A percentile compares a stretch with the other conserved stretches of the same genome.
Evolutionary conservation across 2,113 vertebrate species (phyloP).

Genomic region (Cathartes aura): DNA sequence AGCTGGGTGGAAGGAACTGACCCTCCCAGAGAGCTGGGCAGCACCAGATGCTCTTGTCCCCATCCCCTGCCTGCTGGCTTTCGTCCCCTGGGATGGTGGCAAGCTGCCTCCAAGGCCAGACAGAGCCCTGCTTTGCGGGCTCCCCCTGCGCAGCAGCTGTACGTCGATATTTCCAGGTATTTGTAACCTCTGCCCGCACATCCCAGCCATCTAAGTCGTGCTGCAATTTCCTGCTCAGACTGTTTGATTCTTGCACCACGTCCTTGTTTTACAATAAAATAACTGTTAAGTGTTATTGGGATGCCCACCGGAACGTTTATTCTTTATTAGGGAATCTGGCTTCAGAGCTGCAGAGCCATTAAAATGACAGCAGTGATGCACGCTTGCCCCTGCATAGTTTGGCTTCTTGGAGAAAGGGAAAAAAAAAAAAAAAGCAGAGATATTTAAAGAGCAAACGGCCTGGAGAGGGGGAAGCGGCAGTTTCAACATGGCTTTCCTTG

Average conservation of each 20-base stretch:
- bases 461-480: not conserved
- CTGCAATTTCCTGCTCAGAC: not conserved
- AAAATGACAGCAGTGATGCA: not conserved
- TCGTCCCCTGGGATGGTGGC: not conserved
- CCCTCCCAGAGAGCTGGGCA: not conserved
- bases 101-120: not conserved
- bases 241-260: not conserved
- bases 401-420: not conserved
- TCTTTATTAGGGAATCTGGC: not conserved
- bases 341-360: not conserved
- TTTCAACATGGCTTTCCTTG: constrained; percentile 4
- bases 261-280: not conserved
- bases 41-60: not conserved
- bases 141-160: not conserved
- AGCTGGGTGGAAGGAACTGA: not conserved
- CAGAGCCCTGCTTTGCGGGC: not conserved
- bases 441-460: constrained; percentile 19
- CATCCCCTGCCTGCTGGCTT: not conserved
- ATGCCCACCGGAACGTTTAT: not conserved
- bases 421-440: not conserved
- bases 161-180: not conserved
- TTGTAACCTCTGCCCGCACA: not conserved
- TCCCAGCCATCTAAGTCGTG: not conserved
- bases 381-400: not conserved
- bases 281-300: not conserved